Base-by-base conservation (phyloP, 2,113 vertebrate genomes). In the Hypomesus transpacificus region DNA sequence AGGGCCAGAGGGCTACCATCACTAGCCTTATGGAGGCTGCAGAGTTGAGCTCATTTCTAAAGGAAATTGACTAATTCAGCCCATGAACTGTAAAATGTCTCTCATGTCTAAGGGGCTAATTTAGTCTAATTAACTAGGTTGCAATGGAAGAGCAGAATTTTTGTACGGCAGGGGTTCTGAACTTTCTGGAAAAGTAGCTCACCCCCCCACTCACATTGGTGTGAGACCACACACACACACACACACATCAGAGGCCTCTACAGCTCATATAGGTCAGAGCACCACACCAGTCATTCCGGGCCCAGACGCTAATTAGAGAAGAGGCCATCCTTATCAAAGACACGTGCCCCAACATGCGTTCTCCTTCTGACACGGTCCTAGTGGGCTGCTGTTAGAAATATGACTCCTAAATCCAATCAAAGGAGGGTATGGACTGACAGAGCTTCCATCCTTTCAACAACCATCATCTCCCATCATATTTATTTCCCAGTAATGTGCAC, bases 211-310 rank as follows among this genome's bases (percentile, higher is more conserved):
- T 39, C 18, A 34, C 31, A 34, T 34, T 34, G 0, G 31, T 7
- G 31, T 34, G 31, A 6, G 7, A 34, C 31, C 31, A 34, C 31
- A 34, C 31, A 34, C 31, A 31, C 34, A 39, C 34, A 39, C 34
- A 46, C 59, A 50, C 69, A 61, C 20, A 4, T 39, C 51, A 21
- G 34, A 80, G 18, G 56, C 26, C 51, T 56, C 13, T 26, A 68
- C 17, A 14, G 3, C 58, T 66, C 54, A 73, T 67, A 59, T 71
- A 73, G 73, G 79, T 74, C 68, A 77, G 66, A 61, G 54, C 60
- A 6, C 60, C 24, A 65, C 18, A 59, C 56, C 21, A 64, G 60
- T 56, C 51, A 71, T 24, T 24, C 11, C n/a, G 18, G 39, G 26
- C 31, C n/a, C 39, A 20, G n/a, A 5, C 14, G 8, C 34, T 61